These are phyloP conservation scores for Rhinolophus sinicus DNA, from an alignment of 2,113 vertebrate species.

Conservation along the genomic window DNA sequence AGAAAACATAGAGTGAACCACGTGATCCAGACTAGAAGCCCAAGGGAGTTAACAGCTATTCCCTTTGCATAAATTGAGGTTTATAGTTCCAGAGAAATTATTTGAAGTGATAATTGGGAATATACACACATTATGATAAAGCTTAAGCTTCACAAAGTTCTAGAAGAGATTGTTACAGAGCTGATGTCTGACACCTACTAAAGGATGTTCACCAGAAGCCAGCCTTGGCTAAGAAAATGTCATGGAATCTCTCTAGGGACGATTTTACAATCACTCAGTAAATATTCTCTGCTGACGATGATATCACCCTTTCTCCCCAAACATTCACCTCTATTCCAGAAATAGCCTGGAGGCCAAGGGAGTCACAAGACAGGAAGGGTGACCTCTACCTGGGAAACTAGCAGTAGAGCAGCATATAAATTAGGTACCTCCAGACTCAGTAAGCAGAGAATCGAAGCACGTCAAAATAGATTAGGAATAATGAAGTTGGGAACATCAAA, in stretches of 20 bases:
- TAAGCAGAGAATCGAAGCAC: neutral
- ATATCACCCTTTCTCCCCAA: neutral
- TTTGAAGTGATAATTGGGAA: constrained; percentile 23
- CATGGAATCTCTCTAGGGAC: neutral
- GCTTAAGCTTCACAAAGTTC: neutral
- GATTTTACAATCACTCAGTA: neutral
- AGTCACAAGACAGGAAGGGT: neutral
- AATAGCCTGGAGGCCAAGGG: neutral
- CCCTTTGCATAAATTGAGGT: neutral
- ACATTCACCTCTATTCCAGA: neutral
- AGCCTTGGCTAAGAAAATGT: neutral
- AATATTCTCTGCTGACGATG: neutral
- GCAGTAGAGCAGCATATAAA: neutral
- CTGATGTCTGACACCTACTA: neutral
- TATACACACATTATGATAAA: neutral
- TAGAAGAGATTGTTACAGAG: neutral
- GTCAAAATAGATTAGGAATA: neutral
- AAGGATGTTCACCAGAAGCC: neutral
- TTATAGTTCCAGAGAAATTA: neutral
- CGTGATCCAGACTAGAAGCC: neutral
- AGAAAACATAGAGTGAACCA: neutral
- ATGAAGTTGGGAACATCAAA: neutral
- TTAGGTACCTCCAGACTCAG: neutral
- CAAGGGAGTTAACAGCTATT: neutral
- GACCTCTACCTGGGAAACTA: neutral